Evolutionary conservation across 1,140 invertebrate genomes (phyloP).

Genomic region (Drosophila sucinea): DNA sequence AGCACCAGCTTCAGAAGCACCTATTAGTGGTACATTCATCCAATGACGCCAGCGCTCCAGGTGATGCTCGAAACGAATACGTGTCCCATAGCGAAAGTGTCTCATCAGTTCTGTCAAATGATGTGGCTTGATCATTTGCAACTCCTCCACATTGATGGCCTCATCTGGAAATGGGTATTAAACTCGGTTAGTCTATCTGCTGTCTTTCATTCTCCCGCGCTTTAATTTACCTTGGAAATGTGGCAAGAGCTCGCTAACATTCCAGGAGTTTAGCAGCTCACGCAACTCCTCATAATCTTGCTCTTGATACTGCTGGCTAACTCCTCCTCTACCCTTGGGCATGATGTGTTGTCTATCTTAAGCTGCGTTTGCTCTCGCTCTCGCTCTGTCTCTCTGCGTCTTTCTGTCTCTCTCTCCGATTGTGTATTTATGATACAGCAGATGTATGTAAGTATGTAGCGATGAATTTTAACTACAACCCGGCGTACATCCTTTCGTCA

Average conservation of each 20-base stretch:
- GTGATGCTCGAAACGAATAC: constrained; percentile 70
- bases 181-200: neutral
- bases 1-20: neutral
- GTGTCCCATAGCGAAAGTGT: constrained; percentile 63
- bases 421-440: neutral
- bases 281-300: constrained; percentile 62
- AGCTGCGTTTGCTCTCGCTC: neutral
- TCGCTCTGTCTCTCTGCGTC: neutral
- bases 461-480: constrained; percentile 61
- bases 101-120: constrained; percentile 62
- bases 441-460: constrained; percentile 44
- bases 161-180: constrained; percentile 48
- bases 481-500: constrained; percentile 76
- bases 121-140: constrained; percentile 71
- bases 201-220: constrained; percentile 1
- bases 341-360: constrained; percentile 28
- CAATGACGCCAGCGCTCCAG: constrained; percentile 73
- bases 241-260: constrained; percentile 61
- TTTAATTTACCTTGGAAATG: constrained; percentile 67
- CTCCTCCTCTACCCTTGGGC: constrained; percentile 29
- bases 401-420: neutral
- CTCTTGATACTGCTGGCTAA: constrained; percentile 44
- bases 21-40: constrained; percentile 58
- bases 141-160: constrained; percentile 68
- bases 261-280: constrained; percentile 64